These are phyloP conservation scores for Clarias laeviceps DNA, from an alignment of 2,797 vertebrate genomes.

Conservation along the genomic window DNA sequence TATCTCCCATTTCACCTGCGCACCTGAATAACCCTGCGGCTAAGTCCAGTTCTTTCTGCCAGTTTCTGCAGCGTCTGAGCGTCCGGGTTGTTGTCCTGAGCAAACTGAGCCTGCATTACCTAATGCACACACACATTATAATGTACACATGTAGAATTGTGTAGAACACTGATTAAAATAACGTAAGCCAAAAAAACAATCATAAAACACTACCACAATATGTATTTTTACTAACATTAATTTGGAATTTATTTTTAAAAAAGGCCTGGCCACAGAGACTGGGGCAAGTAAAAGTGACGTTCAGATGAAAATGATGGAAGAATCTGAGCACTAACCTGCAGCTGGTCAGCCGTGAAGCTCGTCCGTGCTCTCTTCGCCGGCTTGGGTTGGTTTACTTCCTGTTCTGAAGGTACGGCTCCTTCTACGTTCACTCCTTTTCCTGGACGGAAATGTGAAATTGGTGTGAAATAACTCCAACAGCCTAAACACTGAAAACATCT, in stretches of 20 bases:
- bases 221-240: neutral
- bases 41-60: slow-evolving; percentile 91
- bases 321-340: slow-evolving; percentile 80
- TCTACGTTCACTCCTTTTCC: slow-evolving; percentile 85
- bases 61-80: slow-evolving; percentile 97
- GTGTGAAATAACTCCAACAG: neutral
- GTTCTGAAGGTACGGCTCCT: slow-evolving; percentile 80
- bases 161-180: neutral
- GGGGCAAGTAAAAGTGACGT: neutral
- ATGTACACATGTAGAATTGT: neutral
- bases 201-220: neutral
- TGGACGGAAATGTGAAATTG: slow-evolving; percentile 48
- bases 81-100: slow-evolving; percentile 98
- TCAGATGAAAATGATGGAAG: neutral
- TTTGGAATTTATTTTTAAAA: neutral
- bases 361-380: slow-evolving; percentile 96
- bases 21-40: slow-evolving; percentile 93
- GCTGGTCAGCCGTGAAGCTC: slow-evolving; percentile 95
- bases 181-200: neutral
- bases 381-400: slow-evolving; percentile 84
- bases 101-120: slow-evolving; percentile 99
- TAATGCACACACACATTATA: slow-evolving; percentile 57
- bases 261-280: neutral
- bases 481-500: neutral
- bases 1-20: slow-evolving; percentile 7